Base-by-base conservation (phyloP, 2,888 invertebrate species). In the Epirrhoe alternata region DNA sequence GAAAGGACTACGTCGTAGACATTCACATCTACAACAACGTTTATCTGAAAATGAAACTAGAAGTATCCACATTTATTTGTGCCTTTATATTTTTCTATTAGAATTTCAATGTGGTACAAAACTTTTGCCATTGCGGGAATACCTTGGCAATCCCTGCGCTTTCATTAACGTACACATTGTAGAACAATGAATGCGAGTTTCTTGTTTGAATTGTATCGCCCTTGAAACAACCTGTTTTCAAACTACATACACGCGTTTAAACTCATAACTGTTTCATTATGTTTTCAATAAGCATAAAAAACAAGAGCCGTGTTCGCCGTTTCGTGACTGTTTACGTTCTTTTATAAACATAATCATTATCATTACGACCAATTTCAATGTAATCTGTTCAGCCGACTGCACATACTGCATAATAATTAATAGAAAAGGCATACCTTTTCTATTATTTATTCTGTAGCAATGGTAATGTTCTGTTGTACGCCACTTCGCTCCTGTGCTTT, bases 111-210 rank as follows among this genome's bases (percentile, higher is more conserved):
- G 63, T 64, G 62, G 50, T 33, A 60, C 51, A 56, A 51, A 66
- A 67, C 53, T 67, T 64, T 12, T 49, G 47, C 56, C 63, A 56
- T 60, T 64, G 52, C 63, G 62, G 63, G 51, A 62, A 67, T 51
- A 63, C 59, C 56, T 55, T 51, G 31, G 33, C 47, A 31, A 56
- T 60, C 50, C 52, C 33, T 60, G 58, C 57, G 58, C 58, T 66
- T 62, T 66, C 66, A 61, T 66, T 53, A 66, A 54, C 65, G 57
- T 61, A 57, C 65, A 53, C 61, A 57, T 52, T 55, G 30, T 56
- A 56, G 59, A 60, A 57, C 63, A 63, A 52, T 59, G 10, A 52
- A 57, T 54, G 55, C 24, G 54, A 63, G 49, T 64, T 63, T 56
- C 62, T 57, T 47, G 52, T 63, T 67, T 60, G 24, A 57, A 66